Evolutionary conservation across 2,797 vertebrate genomes (phyloP).

Genomic region (Diglossa cyanea): DNA sequence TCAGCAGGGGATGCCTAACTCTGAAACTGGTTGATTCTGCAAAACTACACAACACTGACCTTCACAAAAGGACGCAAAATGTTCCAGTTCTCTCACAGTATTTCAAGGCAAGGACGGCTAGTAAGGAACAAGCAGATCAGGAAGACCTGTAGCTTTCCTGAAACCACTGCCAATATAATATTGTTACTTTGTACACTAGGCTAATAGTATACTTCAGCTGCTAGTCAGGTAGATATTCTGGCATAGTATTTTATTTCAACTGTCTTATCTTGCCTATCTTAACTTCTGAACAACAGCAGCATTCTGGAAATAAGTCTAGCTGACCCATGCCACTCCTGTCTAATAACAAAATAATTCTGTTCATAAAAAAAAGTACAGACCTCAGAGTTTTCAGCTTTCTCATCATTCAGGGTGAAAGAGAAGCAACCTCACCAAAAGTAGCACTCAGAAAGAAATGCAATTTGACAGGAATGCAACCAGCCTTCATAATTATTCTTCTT

Average conservation of each 20-base stretch:
- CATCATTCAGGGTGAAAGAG: neutral
- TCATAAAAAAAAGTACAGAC: neutral
- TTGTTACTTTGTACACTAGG: neutral
- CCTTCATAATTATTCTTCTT: neutral
- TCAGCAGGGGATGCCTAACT: neutral
- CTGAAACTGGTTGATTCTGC: slow-evolving; percentile 8
- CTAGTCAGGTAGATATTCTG: neutral
- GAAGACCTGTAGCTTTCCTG: neutral
- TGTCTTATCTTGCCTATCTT: neutral
- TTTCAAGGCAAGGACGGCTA: neutral
- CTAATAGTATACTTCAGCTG: neutral
- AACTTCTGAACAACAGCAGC: neutral
- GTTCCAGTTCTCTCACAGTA: neutral
- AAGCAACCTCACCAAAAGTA: neutral
- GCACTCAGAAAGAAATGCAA: neutral
- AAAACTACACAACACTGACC: neutral
- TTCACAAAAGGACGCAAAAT: neutral
- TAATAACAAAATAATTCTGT: neutral
- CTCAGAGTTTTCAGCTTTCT: neutral
- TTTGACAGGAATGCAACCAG: neutral
- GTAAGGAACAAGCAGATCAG: neutral
- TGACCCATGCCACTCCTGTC: neutral
- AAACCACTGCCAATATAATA: neutral
- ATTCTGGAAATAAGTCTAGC: neutral
- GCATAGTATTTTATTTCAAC: neutral